Conservation (phyloP, 2,797 vertebrate species). For the Cichlasoma orientale region DNA sequence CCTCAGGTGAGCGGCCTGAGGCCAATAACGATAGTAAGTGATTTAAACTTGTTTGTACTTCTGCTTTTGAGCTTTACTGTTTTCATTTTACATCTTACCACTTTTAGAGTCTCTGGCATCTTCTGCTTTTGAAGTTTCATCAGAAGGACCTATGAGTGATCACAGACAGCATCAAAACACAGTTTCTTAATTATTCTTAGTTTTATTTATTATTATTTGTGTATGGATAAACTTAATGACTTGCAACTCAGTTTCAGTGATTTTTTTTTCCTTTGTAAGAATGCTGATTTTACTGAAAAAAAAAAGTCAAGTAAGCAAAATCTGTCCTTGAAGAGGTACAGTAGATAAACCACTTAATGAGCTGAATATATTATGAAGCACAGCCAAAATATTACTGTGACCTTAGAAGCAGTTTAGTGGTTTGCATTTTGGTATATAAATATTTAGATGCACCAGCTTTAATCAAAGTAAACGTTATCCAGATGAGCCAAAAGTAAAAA, state of each 20-base stretch:
- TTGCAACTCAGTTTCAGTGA: background rate
- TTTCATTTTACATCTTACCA: constrained; percentile 29
- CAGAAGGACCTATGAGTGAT: constrained; percentile 11
- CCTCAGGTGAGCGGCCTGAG: constrained; percentile 17
- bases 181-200: too few relatives aligned
- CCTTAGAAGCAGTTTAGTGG: background rate
- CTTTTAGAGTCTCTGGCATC: background rate
- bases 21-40: constrained; percentile 31
- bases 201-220: background rate
- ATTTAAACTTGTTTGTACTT: background rate
- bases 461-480: background rate
- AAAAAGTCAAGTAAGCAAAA: background rate
- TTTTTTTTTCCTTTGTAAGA: background rate
- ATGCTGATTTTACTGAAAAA: background rate
- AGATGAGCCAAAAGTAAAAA: too few relatives aligned
- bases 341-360: background rate
- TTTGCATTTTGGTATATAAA: background rate
- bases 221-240: background rate
- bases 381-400: background rate
- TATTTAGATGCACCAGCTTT: background rate
- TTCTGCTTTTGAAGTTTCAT: constrained; percentile 9
- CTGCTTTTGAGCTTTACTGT: background rate
- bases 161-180: background rate
- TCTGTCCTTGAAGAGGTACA: background rate
- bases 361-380: background rate